Base-by-base conservation (phyloP, 2,113 vertebrate species). In the Suricata suricatta region DNA sequence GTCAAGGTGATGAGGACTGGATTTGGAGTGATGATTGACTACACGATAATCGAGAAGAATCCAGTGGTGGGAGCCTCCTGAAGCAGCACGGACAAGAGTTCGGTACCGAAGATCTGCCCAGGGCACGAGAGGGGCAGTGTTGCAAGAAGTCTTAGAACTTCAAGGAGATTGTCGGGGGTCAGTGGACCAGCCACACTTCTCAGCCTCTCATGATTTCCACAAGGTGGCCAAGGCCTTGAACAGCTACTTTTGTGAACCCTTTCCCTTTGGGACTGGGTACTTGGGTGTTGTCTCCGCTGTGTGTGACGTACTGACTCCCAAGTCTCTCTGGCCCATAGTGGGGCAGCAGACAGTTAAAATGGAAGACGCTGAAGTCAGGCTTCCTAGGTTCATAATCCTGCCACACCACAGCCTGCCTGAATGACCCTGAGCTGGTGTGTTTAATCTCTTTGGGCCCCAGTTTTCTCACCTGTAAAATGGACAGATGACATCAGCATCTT, bases 271-370 rank as follows among this genome's bases (percentile, higher is more conserved):
- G 64, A 27, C 50, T 7, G 14, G 66, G 69, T 33, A 33, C 54
- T 25, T n/a, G 19, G 15, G 0, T 68, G 17, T 44, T 19, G 54
- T 47, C 19, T 13, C 35, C 52, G 0, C 1, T 16, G 17, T 35
- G 41, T 19, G 25, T 23, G 13, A 35, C 4, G 27, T 31, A 2
- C 87, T 76, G 47, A 47, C 15, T 44, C 31, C 66, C 2, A n/a
- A 13, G 3, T 27, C 35, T 50, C 74, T 72, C 44, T 52, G 63
- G 17, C 8, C 11, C 54, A 80, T 0, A 1, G 16, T 3, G 0
- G 29, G 29, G 21, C 21, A 8, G 13, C 63, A 29, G 35, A 19
- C 52, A 15, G 10, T 82, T 80, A 27, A 66, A n/a, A 64, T 50
- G 0, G 1, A 38, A 90, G 27, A 16, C 31, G 69, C 27, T 1